phyloP scores from a whole-genome alignment of 2,113 vertebrate genomes.

The Drymodes brunneopygia region DNA sequence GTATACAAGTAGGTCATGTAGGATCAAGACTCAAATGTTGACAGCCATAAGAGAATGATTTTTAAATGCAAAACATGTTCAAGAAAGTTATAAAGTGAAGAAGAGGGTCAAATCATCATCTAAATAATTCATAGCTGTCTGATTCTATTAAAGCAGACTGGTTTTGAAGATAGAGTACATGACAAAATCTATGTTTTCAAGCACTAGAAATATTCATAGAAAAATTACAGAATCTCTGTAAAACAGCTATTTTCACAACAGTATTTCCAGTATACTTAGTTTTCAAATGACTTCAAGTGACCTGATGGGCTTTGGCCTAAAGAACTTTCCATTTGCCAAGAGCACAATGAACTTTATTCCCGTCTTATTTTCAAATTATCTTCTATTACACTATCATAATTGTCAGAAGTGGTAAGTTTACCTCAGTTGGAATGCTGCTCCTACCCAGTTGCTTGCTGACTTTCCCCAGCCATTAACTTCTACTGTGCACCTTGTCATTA shows the following conservation, averaged over 20 bases:
- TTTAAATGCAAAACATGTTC: background rate
- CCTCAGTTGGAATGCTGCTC: fast-evolving
- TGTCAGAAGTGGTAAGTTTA: background rate
- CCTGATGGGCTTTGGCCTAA: background rate
- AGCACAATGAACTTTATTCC: background rate
- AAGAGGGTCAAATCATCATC: background rate
- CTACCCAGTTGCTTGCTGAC: fast-evolving
- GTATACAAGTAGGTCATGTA: background rate
- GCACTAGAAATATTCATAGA: background rate
- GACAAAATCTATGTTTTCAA: background rate
- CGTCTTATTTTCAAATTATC: background rate
- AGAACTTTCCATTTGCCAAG: background rate
- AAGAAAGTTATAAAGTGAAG: background rate
- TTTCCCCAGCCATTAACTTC: background rate
- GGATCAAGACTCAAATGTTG: background rate
- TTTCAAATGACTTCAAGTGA: background rate
- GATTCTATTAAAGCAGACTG: background rate
- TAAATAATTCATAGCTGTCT: slow-evolving; percentile 10
- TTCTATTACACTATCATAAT: background rate
- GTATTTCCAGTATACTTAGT: background rate
- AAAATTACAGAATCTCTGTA: background rate
- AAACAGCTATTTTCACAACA: background rate
- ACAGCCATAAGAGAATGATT: background rate
- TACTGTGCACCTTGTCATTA: background rate
- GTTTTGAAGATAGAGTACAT: background rate